Base-by-base conservation (phyloP, 2,888 invertebrate genomes). In the Plemyria rubiginata region DNA sequence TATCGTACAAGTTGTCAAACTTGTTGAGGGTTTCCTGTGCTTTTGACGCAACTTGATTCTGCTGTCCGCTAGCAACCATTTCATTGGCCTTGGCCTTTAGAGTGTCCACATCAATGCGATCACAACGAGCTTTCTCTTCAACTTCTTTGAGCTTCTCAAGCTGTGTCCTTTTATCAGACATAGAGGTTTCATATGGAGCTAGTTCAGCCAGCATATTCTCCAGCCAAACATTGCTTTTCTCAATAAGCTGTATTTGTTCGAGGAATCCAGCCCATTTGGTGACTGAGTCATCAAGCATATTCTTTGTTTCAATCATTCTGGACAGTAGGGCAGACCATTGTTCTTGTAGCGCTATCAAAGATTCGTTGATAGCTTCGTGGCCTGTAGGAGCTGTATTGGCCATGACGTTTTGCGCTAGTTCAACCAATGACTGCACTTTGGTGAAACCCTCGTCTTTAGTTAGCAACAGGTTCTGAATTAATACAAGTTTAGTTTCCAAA, bases 371-470 rank as follows among this genome's bases (percentile, higher is more conserved):
- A 32, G 95, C 94, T 71, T 96, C 96, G 72, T 99, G 98, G 0
- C 99, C 99, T 40, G 95, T 92, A 0, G 97, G 96, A 0, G 98
- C 97, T 0, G 99, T 98, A 78, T 98, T 98, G 0, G 97, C 97
- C 76, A 98, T 91, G 0, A 98, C 97, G 72, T 95, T 96, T 87
- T 99, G 99, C 0, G 98, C 98, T 71, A 97, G 87, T 77, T 98
- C 98, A n/a, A 98, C 96, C 46, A 97, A 94, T 54, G 95, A 95
- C 80, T 99, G 98, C 36, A 98, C 96, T 85, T 96, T 96, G 0
- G 95, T 94, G 75, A 97, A 98, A 4, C 98, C 98, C 90, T 98
- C 98, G 74, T 99, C 99, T 87, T 98, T 99, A 66, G 96, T 95
- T n/a, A 98, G 88, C 51, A 98, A 91, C 51, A 99, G 91, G 81